These are phyloP conservation scores for Actinernus sp. DNA, from an alignment of 92 coral and sea anemone genomes.

Conservation along the genomic window DNA sequence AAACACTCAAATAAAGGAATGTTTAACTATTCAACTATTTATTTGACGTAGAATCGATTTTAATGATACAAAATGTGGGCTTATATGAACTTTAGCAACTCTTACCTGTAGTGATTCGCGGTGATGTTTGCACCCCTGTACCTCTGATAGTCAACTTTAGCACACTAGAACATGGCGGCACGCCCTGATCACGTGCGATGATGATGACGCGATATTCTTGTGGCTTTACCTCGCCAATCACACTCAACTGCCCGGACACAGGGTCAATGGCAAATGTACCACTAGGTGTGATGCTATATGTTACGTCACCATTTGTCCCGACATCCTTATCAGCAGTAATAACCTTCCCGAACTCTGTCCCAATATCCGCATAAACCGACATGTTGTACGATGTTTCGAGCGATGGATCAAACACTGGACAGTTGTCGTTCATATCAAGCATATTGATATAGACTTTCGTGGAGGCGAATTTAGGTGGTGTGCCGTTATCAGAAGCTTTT, in stretches of 20 bases:
- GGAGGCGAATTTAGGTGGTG: conserved; percentile 39
- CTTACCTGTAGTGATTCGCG: conserved; percentile 19
- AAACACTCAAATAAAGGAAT: too few species aligned
- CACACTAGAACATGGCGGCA: conserved; percentile 47
- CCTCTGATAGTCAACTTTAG: conserved; percentile 36
- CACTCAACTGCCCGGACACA: conserved; percentile 26
- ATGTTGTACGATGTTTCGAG: conserved; percentile 12
- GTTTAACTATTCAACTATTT: too few species aligned
- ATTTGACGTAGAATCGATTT: too few species aligned
- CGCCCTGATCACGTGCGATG: conserved; percentile 69
- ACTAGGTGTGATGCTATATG: conserved; percentile 18
- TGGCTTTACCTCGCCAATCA: conserved; percentile 5
- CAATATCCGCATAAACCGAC: conserved; percentile 18
- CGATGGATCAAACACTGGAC: conserved; percentile 59
- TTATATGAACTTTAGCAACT: too few species aligned
- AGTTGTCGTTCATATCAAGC: conserved; percentile 66
- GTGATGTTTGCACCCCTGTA: conserved; percentile 2
- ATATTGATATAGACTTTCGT: conserved; percentile 19
- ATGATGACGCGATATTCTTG: conserved; percentile 38
- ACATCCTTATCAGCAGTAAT: conserved; percentile 62
- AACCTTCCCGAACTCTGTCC: conserved; percentile 24
- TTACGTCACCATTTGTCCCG: conserved; percentile 64
- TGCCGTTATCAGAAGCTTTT: conserved; percentile 65
- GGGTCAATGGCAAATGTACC: conserved; percentile 38
- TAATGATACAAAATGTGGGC: too few species aligned